phyloP scores from a whole-genome alignment of 2,888 invertebrate species.

The Alsophila aescularia region DNA sequence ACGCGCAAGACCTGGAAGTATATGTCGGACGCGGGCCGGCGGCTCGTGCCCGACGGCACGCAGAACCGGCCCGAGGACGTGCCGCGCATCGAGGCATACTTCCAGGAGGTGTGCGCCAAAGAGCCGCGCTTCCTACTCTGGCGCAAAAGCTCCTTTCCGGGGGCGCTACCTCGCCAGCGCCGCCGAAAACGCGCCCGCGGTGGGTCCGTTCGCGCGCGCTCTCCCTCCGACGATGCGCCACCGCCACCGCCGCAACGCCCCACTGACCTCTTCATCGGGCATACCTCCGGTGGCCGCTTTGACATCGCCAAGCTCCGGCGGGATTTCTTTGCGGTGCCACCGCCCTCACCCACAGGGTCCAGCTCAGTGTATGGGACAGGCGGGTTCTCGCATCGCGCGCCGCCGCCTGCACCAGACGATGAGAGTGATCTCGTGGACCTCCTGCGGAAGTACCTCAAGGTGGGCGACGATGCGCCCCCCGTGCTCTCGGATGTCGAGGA shows the following conservation, averaged over 20 bases:
- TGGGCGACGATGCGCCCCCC: slow-evolving; percentile 81
- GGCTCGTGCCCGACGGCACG: slow-evolving; percentile 92
- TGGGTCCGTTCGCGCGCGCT: slow-evolving; percentile 87
- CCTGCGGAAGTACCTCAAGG: slow-evolving; percentile 87
- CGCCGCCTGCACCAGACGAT: slow-evolving; percentile 56
- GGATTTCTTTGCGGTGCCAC: slow-evolving; percentile 86
- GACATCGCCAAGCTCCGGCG: slow-evolving; percentile 88
- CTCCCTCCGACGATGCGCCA: slow-evolving; percentile 87
- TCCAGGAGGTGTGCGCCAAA: slow-evolving; percentile 91
- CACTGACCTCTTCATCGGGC: slow-evolving; percentile 75
- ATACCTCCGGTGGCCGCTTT: slow-evolving; percentile 86
- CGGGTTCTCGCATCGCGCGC: slow-evolving; percentile 49
- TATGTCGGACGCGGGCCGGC: slow-evolving; percentile 95
- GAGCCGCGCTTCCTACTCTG: slow-evolving; percentile 92
- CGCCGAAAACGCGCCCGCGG: slow-evolving; percentile 85
- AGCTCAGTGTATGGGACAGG: slow-evolving; percentile 41
- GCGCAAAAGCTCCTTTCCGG: slow-evolving; percentile 93
- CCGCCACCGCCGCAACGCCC: slow-evolving; percentile 70
- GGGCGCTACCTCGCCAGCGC: slow-evolving; percentile 86
- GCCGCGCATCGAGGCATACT: slow-evolving; percentile 92
- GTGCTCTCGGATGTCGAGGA: slow-evolving; percentile 84
- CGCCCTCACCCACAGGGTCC: slow-evolving; percentile 48
- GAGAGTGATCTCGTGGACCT: slow-evolving; percentile 86
- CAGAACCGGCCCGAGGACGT: slow-evolving; percentile 90
- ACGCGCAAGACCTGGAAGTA: slow-evolving; percentile 96